These are phyloP conservation scores for Pitta sordida DNA, from an alignment of 2,113 vertebrate genomes.

Conservation along the genomic window DNA sequence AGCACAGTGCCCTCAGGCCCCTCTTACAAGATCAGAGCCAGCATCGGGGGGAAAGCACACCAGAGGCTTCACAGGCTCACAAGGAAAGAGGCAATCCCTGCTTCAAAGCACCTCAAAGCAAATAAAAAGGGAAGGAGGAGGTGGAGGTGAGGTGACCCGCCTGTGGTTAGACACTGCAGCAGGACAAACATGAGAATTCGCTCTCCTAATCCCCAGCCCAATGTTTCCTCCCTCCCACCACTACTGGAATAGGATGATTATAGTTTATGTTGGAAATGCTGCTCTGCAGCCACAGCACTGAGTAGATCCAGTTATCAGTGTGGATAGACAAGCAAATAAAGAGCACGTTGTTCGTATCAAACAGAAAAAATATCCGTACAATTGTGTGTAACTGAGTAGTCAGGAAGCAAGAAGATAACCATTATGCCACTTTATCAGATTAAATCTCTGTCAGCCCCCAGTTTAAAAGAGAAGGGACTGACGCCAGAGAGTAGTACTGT, in stretches of 20 bases:
- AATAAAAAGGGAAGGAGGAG: neutral
- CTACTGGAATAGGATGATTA: neutral
- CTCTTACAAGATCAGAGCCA: neutral
- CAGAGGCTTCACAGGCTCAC: neutral
- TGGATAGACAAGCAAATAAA: neutral
- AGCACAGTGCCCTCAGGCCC: neutral
- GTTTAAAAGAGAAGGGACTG: neutral
- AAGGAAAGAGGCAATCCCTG: neutral
- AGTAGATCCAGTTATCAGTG: neutral
- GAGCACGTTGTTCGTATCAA: neutral
- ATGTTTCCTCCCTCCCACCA: neutral
- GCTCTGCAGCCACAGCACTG: neutral
- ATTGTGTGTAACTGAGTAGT: neutral
- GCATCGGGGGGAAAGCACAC: neutral
- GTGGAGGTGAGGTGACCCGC: neutral
- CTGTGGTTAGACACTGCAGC: neutral
- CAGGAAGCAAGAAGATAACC: neutral
- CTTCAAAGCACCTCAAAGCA: neutral
- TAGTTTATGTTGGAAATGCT: neutral
- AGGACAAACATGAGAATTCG: neutral
- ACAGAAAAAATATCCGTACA: neutral
- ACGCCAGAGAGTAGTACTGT: neutral
- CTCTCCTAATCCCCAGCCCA: neutral
- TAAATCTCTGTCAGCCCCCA: neutral
- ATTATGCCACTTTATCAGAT: neutral